Percentiles rank a stretch among this genome's conserved stretches.
These are phyloP conservation scores for Patiria pectinifera DNA, from an alignment of 53 echinoderm and acorn worm species.

Conservation along the genomic window DNA sequence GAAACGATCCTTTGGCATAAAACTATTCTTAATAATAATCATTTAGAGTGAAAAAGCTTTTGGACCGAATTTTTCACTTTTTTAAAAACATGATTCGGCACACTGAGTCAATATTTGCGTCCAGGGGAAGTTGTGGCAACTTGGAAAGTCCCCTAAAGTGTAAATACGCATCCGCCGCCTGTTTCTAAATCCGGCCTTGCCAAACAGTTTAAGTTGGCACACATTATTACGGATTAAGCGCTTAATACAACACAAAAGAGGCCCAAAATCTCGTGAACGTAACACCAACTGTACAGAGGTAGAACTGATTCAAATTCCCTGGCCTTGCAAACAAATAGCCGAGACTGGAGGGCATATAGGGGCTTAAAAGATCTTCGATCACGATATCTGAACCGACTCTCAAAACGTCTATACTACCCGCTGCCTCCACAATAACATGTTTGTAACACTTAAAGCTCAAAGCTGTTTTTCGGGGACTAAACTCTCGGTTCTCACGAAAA, in stretches of 20 bases:
- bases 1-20: no score
- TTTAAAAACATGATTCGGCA: background rate
- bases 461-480: background rate
- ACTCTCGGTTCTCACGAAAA: background rate
- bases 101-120: background rate
- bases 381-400: background rate
- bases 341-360: slow-evolving; percentile 15
- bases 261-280: slow-evolving; percentile 9
- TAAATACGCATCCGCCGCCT: background rate
- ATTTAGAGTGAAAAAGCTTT: no score
- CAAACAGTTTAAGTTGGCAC: slow-evolving; percentile 36
- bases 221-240: slow-evolving; percentile 26
- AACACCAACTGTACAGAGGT: background rate
- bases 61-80: background rate
- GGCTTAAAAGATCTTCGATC: background rate
- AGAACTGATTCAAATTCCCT: slow-evolving; percentile 10
- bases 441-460: background rate
- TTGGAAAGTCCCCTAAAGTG: background rate
- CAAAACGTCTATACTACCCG: background rate
- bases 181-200: slow-evolving; percentile 10
- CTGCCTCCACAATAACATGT: background rate
- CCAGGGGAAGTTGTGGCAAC: background rate
- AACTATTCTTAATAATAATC: no score
- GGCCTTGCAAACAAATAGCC: background rate
- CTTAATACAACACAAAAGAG: slow-evolving; percentile 19